Evolutionary conservation across 2,797 vertebrate genomes (phyloP).

Genomic region (Eulemur rubriventer): DNA sequence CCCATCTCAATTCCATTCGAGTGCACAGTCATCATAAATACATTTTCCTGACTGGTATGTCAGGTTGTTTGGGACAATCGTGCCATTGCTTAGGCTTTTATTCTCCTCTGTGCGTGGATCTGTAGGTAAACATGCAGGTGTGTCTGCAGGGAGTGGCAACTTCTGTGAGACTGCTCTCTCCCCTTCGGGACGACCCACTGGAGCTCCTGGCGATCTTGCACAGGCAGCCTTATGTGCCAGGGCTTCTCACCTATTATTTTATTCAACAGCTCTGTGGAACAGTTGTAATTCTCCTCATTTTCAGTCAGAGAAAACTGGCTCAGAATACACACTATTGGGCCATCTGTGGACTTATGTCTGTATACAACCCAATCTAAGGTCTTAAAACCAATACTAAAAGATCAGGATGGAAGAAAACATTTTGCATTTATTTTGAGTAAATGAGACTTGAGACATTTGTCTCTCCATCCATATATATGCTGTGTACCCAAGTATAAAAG

Average conservation of each 20-base stretch:
- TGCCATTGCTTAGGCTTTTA: neutral
- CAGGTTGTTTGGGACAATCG: neutral
- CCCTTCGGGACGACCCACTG: neutral
- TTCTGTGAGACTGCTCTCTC: neutral
- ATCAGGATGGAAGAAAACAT: slow-evolving; percentile 3
- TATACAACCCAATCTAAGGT: neutral
- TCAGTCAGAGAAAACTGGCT: slow-evolving; percentile 23
- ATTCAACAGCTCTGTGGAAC: neutral
- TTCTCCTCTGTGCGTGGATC: neutral
- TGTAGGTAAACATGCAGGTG: neutral
- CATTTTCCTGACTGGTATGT: neutral
- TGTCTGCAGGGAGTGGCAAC: neutral
- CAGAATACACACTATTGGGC: neutral
- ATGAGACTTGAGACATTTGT: slow-evolving; percentile 5
- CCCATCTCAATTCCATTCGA: neutral
- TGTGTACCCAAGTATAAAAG: slow-evolving; percentile 2
- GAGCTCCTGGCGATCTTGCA: neutral
- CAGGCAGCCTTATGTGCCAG: neutral
- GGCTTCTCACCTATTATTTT: neutral
- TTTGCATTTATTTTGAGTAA: slow-evolving; percentile 43
- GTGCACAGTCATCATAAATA: neutral
- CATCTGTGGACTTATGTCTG: neutral
- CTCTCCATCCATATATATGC: neutral
- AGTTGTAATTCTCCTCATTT: slow-evolving; percentile 8
- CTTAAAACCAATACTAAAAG: slow-evolving; percentile 33